phyloP scores from a whole-genome alignment of 2,797 vertebrate species.

The Myotis myotis region DNA sequence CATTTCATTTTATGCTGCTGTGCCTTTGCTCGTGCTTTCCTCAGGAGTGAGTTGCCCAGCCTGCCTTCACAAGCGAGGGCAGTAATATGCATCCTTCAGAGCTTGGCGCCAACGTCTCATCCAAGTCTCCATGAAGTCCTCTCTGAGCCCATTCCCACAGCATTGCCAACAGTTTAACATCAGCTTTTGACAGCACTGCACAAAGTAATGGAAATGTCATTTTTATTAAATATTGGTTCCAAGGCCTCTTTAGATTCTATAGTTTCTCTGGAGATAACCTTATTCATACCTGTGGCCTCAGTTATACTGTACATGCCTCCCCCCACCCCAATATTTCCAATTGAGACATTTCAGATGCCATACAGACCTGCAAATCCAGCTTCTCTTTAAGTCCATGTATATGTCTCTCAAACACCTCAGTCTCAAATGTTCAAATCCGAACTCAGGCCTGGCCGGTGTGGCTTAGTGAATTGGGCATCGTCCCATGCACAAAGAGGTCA shows the following conservation, averaged over 20 bases:
- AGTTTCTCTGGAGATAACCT: neutral
- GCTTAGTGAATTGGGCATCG: too few species aligned
- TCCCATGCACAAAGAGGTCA: too few species aligned
- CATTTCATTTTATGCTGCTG: constrained; percentile 14
- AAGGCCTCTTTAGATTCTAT: neutral
- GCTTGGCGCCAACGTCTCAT: neutral
- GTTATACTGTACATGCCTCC: neutral
- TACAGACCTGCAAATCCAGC: neutral
- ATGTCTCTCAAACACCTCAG: neutral
- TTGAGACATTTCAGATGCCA: neutral
- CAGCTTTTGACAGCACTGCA: neutral
- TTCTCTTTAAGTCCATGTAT: neutral
- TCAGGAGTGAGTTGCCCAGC: neutral
- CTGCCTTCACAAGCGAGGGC: neutral
- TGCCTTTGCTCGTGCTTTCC: constrained; percentile 7
- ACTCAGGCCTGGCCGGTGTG: neutral
- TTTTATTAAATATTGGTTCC: neutral
- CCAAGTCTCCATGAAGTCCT: constrained; percentile 4
- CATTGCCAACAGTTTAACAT: neutral
- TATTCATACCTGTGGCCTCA: neutral
- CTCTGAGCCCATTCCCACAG: neutral
- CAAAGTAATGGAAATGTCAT: neutral
- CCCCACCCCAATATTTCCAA: neutral
- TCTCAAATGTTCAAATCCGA: neutral
- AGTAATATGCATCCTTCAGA: constrained; percentile 31